phyloP scores from a whole-genome alignment of 2,113 vertebrate species.

The Ellobius talpinus region DNA sequence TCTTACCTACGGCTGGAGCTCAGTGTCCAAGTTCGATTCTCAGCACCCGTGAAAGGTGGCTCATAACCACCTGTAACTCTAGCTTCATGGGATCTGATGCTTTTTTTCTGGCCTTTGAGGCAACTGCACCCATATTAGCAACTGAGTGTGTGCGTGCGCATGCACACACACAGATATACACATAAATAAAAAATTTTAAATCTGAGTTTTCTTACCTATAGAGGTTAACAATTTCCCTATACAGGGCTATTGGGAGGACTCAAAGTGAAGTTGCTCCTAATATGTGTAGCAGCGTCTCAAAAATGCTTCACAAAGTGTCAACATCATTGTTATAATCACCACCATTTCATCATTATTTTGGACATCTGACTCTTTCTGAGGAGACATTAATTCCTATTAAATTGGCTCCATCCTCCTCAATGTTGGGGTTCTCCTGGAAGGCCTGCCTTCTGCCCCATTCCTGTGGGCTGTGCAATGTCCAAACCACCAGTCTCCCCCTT shows the following conservation, averaged over 20 bases:
- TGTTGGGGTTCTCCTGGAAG: background rate
- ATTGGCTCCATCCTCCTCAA: background rate
- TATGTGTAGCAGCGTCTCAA: background rate
- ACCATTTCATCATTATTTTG: background rate
- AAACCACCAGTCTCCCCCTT: background rate
- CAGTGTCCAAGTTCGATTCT: background rate
- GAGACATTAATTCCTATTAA: background rate
- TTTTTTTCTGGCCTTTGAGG: background rate
- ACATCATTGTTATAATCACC: fast-evolving
- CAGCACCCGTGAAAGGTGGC: background rate
- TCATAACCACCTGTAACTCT: background rate
- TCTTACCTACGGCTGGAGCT: background rate
- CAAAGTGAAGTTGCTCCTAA: background rate
- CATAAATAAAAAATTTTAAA: background rate
- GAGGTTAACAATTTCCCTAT: background rate
- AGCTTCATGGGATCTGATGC: background rate
- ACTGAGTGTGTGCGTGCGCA: too few species aligned
- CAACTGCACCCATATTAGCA: background rate
- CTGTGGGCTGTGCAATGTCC: background rate
- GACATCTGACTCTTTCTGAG: background rate
- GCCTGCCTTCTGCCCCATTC: background rate
- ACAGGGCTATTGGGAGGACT: background rate
- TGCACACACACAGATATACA: background rate
- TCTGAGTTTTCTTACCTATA: background rate
- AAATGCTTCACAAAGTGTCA: background rate